phyloP scores from a whole-genome alignment of 2,888 invertebrate genomes.

The Papilio demoleus region DNA sequence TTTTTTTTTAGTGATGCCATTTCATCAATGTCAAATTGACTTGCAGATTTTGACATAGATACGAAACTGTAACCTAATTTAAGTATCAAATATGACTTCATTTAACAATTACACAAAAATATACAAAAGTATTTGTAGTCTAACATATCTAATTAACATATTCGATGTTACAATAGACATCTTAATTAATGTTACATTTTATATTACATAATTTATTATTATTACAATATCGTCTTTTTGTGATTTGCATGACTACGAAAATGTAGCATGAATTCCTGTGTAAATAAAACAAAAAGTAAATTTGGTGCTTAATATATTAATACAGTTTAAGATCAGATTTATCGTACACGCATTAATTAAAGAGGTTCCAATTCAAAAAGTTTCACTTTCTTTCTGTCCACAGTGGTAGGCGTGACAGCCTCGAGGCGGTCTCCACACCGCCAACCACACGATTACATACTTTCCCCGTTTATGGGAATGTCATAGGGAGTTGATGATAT shows the following conservation, averaged over 20 bases:
- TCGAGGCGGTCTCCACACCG: conserved; percentile 62
- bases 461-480: conserved; percentile 81
- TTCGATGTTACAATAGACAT: neutral
- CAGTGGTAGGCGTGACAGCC: conserved; percentile 68
- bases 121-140: neutral
- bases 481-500: conserved; percentile 65
- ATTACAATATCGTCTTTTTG: too few relatives aligned
- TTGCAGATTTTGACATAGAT: conserved; percentile 33
- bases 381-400: conserved; percentile 76
- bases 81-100: conserved; percentile 10
- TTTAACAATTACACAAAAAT: neutral
- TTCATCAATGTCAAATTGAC: conserved; percentile 31
- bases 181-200: neutral
- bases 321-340: too few relatives aligned
- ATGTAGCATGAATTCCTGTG: neutral
- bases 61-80: conserved; percentile 21
- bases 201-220: neutral
- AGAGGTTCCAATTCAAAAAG: conserved; percentile 28
- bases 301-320: too few relatives aligned
- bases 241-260: too few relatives aligned
- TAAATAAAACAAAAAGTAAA: neutral
- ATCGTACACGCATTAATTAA: conserved; percentile 1
- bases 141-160: neutral
- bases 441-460: conserved; percentile 70
- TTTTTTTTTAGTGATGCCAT: conserved; percentile 17